Evolutionary conservation across 2,113 vertebrate genomes (phyloP).

Genomic region (Microcebus lehilahytsara): DNA sequence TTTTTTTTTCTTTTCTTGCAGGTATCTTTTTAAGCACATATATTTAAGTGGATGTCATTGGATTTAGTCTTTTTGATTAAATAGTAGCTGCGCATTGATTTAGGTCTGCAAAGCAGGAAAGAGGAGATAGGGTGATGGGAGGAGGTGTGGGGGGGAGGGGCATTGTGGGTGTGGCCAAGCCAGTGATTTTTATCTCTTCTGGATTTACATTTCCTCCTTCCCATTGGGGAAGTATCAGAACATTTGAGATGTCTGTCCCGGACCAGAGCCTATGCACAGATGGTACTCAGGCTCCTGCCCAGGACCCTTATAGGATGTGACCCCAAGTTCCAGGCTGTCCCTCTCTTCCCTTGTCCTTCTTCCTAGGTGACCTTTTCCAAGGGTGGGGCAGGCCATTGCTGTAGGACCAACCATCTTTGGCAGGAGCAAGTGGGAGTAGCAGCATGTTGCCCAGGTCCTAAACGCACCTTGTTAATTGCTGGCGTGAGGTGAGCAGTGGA

Average conservation of each 20-base stretch:
- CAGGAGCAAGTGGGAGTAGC: neutral
- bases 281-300: neutral
- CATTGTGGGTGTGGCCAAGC: neutral
- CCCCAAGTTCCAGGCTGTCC: neutral
- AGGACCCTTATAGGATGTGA: neutral
- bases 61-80: neutral
- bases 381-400: neutral
- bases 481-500: neutral
- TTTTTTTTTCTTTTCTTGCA: neutral
- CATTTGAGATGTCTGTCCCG: neutral
- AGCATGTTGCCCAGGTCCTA: rapidly evolving
- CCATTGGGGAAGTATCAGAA: neutral
- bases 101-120: neutral
- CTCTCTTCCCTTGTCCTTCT: neutral
- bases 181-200: neutral
- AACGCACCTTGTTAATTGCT: neutral
- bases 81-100: neutral
- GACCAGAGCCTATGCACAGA: neutral
- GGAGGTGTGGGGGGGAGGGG: neutral
- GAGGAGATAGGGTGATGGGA: neutral
- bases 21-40: neutral
- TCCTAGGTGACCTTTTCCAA: neutral
- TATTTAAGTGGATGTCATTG: neutral
- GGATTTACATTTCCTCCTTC: neutral
- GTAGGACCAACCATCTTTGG: neutral